Evolutionary conservation across 1,140 invertebrate genomes (phyloP).

Genomic region (Leptopilina boulardi): DNA sequence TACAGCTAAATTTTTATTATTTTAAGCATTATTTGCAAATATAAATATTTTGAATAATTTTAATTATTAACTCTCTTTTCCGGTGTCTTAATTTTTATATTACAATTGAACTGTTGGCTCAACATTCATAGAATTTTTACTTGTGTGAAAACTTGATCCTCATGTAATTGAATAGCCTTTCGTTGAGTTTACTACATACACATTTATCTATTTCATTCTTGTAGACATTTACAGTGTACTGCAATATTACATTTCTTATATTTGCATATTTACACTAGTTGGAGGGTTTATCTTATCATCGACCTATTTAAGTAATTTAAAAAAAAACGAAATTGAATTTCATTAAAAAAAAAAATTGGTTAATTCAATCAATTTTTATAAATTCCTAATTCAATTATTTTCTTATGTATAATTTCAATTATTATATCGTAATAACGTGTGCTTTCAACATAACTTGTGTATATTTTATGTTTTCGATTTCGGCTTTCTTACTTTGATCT

Average conservation of each 20-base stretch:
- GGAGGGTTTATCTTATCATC: background rate
- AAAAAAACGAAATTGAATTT: too few species aligned
- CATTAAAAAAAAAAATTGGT: too few species aligned
- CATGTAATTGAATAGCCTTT: slow-evolving; percentile 13
- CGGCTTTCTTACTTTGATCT: background rate
- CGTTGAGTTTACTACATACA: background rate
- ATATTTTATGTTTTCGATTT: background rate
- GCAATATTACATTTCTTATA: background rate
- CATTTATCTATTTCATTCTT: slow-evolving; percentile 20
- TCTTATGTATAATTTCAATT: background rate
- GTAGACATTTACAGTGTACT: background rate
- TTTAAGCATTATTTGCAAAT: too few species aligned
- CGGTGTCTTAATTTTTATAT: background rate
- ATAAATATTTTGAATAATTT: too few species aligned
- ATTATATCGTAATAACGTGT: background rate
- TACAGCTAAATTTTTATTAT: too few species aligned
- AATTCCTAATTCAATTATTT: background rate
- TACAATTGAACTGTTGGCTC: slow-evolving; percentile 26
- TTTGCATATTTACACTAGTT: background rate
- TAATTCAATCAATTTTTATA: too few species aligned
- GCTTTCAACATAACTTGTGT: background rate
- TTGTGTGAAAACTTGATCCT: slow-evolving; percentile 16
- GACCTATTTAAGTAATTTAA: too few species aligned
- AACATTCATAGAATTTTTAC: slow-evolving; percentile 21
- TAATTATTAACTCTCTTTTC: background rate